phyloP scores from a whole-genome alignment of 2,797 vertebrate genomes.

The Pantherophis vulpinus region DNA sequence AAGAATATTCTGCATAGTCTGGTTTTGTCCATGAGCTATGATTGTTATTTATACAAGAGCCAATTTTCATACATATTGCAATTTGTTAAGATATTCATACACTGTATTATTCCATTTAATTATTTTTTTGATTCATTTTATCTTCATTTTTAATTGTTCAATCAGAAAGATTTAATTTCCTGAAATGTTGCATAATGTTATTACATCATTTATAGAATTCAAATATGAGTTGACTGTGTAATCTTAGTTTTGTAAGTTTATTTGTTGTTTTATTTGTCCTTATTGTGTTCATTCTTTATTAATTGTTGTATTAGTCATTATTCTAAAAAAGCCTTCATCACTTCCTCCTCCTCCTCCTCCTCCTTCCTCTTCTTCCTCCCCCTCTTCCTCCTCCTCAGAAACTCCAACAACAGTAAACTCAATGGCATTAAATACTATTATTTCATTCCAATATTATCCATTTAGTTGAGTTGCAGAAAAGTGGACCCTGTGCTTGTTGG shows the following conservation, averaged over 20 bases:
- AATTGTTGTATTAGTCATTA: background rate
- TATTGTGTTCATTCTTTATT: background rate
- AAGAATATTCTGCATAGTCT: background rate
- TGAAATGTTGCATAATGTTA: background rate
- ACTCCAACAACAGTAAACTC: background rate
- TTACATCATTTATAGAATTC: background rate
- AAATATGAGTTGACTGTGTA: background rate
- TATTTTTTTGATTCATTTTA: background rate
- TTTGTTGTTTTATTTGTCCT: background rate
- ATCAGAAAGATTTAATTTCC: background rate
- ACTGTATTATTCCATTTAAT: background rate
- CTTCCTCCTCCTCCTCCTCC: background rate
- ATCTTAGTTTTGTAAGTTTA: background rate
- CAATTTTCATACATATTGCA: background rate
- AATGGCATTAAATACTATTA: background rate
- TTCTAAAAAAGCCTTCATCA: background rate
- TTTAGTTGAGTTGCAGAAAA: background rate
- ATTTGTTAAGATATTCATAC: background rate
- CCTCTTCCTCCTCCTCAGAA: background rate
- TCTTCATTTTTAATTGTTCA: background rate
- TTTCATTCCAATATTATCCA: background rate
- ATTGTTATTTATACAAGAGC: background rate
- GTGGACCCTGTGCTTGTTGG: background rate
- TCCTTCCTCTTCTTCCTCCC: background rate
- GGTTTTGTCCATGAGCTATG: background rate